These are phyloP conservation scores for Sapajus apella DNA, from an alignment of 2,113 vertebrate species.

Conservation along the genomic window DNA sequence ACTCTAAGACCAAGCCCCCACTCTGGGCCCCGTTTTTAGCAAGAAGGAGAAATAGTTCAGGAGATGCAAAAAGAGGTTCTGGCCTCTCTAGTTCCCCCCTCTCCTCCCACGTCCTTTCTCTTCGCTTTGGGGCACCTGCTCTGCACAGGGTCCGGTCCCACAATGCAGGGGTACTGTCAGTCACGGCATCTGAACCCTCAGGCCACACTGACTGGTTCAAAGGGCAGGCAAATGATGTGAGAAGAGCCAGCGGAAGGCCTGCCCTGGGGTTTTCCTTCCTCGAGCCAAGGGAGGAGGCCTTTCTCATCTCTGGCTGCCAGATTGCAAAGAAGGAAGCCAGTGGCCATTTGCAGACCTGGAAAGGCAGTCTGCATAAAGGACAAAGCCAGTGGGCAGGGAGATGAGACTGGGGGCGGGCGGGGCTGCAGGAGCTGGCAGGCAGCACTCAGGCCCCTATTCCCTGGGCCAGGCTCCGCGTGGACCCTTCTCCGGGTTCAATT, in stretches of 20 bases:
- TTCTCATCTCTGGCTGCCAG: too few species aligned
- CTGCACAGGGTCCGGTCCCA: accelerated
- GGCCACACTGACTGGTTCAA: not conserved
- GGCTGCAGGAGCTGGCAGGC: not conserved
- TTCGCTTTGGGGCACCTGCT: not conserved
- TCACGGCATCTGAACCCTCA: not conserved
- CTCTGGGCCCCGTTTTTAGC: not conserved
- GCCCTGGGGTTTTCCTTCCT: not conserved
- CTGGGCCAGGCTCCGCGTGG: not conserved
- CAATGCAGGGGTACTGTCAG: not conserved
- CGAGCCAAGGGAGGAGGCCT: too few species aligned
- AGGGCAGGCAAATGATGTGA: accelerated
- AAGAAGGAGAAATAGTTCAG: not conserved
- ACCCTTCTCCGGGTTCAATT: accelerated
- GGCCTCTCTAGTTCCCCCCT: accelerated
- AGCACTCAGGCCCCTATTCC: accelerated
- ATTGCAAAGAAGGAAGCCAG: not conserved
- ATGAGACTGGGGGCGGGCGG: not conserved
- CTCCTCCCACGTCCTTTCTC: too few species aligned
- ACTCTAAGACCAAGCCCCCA: too few species aligned
- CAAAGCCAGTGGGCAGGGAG: accelerated
- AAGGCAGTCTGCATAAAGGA: not conserved
- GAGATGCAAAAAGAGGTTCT: accelerated
- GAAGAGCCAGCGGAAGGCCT: not conserved
- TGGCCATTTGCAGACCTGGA: not conserved